phyloP scores from a whole-genome alignment of 2,888 invertebrate genomes.

The Microplitis manilae region DNA sequence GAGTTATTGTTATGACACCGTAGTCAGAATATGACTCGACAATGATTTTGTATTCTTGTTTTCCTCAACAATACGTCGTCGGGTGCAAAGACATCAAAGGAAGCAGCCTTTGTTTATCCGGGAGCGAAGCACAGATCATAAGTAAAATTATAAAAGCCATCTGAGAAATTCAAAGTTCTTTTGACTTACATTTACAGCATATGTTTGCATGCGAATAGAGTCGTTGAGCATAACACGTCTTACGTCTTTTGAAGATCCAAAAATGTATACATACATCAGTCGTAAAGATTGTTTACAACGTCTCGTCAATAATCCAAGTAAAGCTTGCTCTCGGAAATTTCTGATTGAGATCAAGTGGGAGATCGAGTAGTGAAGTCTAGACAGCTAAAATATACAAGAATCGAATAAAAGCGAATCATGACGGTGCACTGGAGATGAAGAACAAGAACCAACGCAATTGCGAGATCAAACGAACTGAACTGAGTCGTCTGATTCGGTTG shows the following conservation, averaged over 20 bases:
- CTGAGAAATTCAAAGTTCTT: neutral
- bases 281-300: neutral
- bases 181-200: neutral
- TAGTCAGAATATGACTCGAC: neutral
- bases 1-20: neutral
- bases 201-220: neutral
- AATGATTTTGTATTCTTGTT: neutral
- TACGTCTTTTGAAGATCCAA: neutral
- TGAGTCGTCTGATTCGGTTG: conserved; percentile 31
- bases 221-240: neutral
- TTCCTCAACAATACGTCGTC: neutral
- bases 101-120: neutral
- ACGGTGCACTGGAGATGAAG: neutral
- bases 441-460: conserved; percentile 19
- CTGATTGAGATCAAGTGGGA: neutral
- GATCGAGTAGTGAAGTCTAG: neutral
- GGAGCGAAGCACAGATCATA: neutral
- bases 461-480: conserved; percentile 36
- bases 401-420: conserved; percentile 5
- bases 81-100: neutral
- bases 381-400: conserved; percentile 8
- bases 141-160: conserved; percentile 2
- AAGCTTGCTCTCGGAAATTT: neutral
- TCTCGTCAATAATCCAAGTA: neutral
- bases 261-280: neutral